Evolutionary conservation across 2,888 invertebrate species (phyloP).

Genomic region (Philereme vetulata): DNA sequence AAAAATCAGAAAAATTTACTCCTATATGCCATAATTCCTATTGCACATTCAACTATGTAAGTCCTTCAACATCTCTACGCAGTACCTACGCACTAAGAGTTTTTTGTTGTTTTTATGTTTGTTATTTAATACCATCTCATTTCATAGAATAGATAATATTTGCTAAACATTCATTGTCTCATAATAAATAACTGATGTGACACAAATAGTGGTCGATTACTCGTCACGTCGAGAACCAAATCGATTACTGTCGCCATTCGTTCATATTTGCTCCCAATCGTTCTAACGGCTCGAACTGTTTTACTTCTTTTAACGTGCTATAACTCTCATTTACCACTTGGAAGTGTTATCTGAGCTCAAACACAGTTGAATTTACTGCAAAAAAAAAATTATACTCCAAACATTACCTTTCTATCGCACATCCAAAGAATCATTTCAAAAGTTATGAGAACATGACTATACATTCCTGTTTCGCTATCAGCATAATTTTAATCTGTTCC

Average conservation of each 20-base stretch:
- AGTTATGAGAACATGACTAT: background rate
- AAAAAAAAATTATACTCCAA: background rate
- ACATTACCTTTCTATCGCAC: background rate
- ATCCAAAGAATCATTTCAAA: background rate
- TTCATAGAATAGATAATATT: background rate
- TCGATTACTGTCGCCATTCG: slow-evolving; percentile 43
- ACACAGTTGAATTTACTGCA: background rate
- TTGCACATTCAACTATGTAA: too few relatives aligned
- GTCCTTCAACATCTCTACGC: too few relatives aligned
- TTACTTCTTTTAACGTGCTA: slow-evolving; percentile 21
- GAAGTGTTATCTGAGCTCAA: background rate
- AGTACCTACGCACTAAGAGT: too few relatives aligned
- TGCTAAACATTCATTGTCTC: slow-evolving; percentile 25
- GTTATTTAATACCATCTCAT: background rate
- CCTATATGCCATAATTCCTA: too few relatives aligned
- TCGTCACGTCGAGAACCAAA: slow-evolving; percentile 41
- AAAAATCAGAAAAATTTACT: too few relatives aligned
- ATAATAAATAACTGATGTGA: slow-evolving; percentile 36
- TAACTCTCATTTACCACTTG: slow-evolving; percentile 10
- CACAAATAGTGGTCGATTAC: slow-evolving; percentile 43
- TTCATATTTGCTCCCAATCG: slow-evolving; percentile 45
- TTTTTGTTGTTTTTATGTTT: too few relatives aligned
- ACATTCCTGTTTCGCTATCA: too few relatives aligned
- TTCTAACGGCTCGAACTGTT: slow-evolving; percentile 43
- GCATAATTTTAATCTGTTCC: background rate